Evolutionary conservation across 2,888 invertebrate genomes (phyloP), one percentile per base, ranked within the genome.

Genomic region (Cryptocephalus primarius): DNA sequence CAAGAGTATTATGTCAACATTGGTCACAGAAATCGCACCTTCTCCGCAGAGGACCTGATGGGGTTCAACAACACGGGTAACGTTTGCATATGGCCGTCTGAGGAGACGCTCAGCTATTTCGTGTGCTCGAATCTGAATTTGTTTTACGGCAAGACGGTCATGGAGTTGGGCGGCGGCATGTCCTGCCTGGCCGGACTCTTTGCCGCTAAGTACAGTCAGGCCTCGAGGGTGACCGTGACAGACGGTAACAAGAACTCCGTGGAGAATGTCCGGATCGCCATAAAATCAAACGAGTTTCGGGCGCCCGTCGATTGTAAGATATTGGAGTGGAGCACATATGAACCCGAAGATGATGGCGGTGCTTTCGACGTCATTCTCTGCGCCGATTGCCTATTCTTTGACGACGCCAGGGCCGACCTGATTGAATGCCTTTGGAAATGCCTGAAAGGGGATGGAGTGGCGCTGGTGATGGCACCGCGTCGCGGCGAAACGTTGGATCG

Each of bases 161-260:
- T 87, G 58, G 89, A 89, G 66, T 70, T 89, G 39, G 89, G 89
- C 2, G 88, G 88, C 12, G 89, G 89, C 3, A 88, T 89, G 84
- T 86, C 88, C 13, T 87, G 87, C 56, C 70, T 89, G 32, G 86
- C 87, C 8, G 88, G 88, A 1, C 69, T 89, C 10, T 76, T 85
- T 62, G 73, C 79, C 43, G 82, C 84, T 47, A 82, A 83, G 60
- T 82, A 81, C 59, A 78, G 80, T 46, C 71, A 74, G 42, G 77
- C 85, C 0, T 72, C 73, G 53, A 70, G 73, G 22, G 81, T 88
- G 4, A 76, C 80, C 52, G 71, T 88, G 33, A 86, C 88, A 10
- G 89, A 89, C 65, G 89, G 89, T 33, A 88, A 89, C 69, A 76
- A 77, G 58, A 75, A 79, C 39, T 84, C 86, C 47, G 78, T 88